Base-by-base conservation (phyloP, 2,888 invertebrate genomes). In the Meandrusa payeni region DNA sequence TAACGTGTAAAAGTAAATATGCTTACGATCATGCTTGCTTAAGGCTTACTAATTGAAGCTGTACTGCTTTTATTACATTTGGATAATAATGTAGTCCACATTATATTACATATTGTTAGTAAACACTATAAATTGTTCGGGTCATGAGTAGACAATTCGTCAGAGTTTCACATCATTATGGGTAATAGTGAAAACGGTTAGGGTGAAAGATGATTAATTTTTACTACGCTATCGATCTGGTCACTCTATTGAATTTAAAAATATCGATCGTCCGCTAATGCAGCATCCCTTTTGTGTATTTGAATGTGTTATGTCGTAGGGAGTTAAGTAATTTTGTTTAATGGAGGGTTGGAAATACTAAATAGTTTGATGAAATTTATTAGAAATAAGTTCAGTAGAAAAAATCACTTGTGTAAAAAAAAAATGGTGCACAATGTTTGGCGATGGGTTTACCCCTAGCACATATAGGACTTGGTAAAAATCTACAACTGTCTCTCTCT, bases 121-220 rank as follows among this genome's bases (percentile, higher is more conserved):
- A 31, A 19, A 19, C 6, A 15, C 13, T 11, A 32, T 26, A 5
- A 15, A 19, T 5, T 17, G 7, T 23, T 3, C 2, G 4, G n/a
- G 7, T 26, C 12, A 10, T 10, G 22, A 2, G 1, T 1, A 27
- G 26, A 12, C 9, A 29, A 26, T 63, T 54, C 41, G 42, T 57
- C 52, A 61, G 53, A 61, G 55, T 46, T 64, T 60, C 63, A 65
- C 47, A 66, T 67, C 62, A 66, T 73, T 70, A 65, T 54, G 49
- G 46, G 34, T 46, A 51, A 58, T 57, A 61, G 58, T 47, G 51
- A 48, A 52, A 51, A 50, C 34, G 41, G 54, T 49, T 51, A 50
- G 64, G 67, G 66, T 46, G 51, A 40, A 23, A 37, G 29, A 59
- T 72, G 69, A 76, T 76, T 72, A 67, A 77, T 75, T 47, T 48